Evolutionary conservation across 2,797 vertebrate species (phyloP), one percentile per base, ranked within the genome.

Genomic region (Crypturellus tataupa): DNA sequence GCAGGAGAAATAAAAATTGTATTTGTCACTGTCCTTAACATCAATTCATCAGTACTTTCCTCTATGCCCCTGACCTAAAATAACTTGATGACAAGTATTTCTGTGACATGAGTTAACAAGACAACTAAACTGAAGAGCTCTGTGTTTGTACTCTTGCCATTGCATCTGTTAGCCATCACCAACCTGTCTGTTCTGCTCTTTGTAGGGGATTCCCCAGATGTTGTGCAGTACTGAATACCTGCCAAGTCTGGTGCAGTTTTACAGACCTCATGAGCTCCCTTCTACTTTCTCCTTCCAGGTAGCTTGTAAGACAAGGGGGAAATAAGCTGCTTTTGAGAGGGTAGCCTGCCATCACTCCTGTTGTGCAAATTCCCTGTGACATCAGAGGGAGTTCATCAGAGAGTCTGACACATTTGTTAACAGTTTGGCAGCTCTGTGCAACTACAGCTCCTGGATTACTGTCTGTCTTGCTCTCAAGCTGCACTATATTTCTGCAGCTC

Each of bases 241-340:
- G 37, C 79, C 77, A 84, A 67, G 35, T 29, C 59, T 77, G 69
- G 67, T 47, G 51, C 72, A 87, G 79, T 39, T 89, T 53, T 63
- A 33, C 21, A 24, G 37, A 49, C 3, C 8, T 49, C 7, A 3
- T 9, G 65, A 71, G 6, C 15, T 77, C 44, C 47, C 40, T 78
- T 90, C 37, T 37, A 39, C 71, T 91, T 70, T 77, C 44, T 85
- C 37, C 37, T 85, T 16, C 46, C 3, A 10, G 63, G 14, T 37
- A 72, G 18, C 55, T 87, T 91, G 85, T 51, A 40, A 78, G 51
- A 42, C 24, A 3, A 7, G 9, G 13, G 17, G 25, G 27, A 89
- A 78, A 25, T 15, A 27, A 80, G 19, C 39, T 72, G 33, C 15
- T 85, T 67, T 85, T 1, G 35, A 35, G 42, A 44, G 16, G 39